These are phyloP conservation scores for Ferrisia virgata DNA, from an alignment of 2,888 invertebrate genomes.

Conservation along the genomic window DNA sequence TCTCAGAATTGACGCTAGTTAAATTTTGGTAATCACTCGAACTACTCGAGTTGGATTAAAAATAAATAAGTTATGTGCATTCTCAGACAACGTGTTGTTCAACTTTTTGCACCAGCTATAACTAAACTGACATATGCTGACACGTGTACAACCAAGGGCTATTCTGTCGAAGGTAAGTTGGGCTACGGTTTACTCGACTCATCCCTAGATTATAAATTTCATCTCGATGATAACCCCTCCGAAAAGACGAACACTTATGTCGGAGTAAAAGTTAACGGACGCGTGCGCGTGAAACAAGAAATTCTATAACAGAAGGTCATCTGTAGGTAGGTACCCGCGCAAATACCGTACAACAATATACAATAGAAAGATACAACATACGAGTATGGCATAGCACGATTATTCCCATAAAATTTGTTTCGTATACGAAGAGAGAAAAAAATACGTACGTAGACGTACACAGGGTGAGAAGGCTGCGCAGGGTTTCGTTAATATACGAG, in stretches of 20 bases:
- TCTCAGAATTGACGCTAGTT: not conserved
- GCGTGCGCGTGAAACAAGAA: not conserved
- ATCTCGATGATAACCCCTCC: not conserved
- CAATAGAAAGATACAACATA: not conserved
- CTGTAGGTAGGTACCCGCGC: not conserved
- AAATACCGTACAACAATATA: too few species aligned
- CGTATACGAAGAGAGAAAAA: constrained; percentile 22
- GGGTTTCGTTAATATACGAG: not conserved
- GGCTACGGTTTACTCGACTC: not conserved
- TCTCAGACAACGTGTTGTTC: constrained; percentile 17
- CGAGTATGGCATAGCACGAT: too few species aligned
- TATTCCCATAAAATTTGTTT: constrained; percentile 23
- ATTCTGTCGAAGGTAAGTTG: not conserved
- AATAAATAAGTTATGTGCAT: constrained; percentile 4
- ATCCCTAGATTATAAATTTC: constrained; percentile 23
- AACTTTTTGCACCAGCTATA: too few species aligned
- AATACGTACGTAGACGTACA: too few species aligned
- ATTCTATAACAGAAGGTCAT: not conserved
- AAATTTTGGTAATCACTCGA: too few species aligned
- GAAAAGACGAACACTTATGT: too few species aligned
- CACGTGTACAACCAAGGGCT: not conserved
- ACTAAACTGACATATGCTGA: too few species aligned
- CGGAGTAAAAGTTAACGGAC: not conserved
- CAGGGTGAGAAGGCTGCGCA: constrained; percentile 18
- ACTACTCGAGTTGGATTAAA: not conserved